Conservation (phyloP, 1,140 invertebrate species). For the Musca vetustissima region DNA sequence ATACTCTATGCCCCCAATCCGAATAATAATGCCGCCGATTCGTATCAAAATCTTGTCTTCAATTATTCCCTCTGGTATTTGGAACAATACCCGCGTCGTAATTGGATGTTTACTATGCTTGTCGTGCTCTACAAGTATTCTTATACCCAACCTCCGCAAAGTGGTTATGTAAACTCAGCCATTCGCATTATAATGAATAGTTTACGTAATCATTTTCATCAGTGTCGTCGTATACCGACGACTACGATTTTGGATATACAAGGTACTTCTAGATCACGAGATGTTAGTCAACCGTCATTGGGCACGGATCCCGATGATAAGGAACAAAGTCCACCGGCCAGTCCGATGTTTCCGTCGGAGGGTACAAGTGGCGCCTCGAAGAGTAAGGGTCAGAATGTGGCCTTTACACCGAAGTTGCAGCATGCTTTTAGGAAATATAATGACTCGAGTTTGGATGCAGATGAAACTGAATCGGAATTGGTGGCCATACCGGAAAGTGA, state of each 20-base stretch:
- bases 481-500: slow-evolving; percentile 85
- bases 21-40: slow-evolving; percentile 53
- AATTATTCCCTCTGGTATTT: slow-evolving; percentile 85
- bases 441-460: slow-evolving; percentile 75
- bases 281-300: slow-evolving; percentile 74
- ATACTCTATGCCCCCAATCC: slow-evolving; percentile 85
- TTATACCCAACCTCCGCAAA: slow-evolving; percentile 80
- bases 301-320: slow-evolving; percentile 63
- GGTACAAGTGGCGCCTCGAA: slow-evolving; percentile 53
- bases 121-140: slow-evolving; percentile 98
- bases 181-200: slow-evolving; percentile 94
- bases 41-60: slow-evolving; percentile 52
- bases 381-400: slow-evolving; percentile 51
- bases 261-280: slow-evolving; percentile 71
- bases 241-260: slow-evolving; percentile 66
- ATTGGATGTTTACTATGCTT: slow-evolving; percentile 92
- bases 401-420: slow-evolving; percentile 50
- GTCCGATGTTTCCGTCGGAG: slow-evolving; percentile 54
- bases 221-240: slow-evolving; percentile 77
- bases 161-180: slow-evolving; percentile 76
- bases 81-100: slow-evolving; percentile 78
- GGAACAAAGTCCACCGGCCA: slow-evolving; percentile 51
- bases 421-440: slow-evolving; percentile 58
- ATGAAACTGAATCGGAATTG: slow-evolving; percentile 83
- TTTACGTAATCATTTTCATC: slow-evolving; percentile 86